phyloP scores from a whole-genome alignment of 1,140 invertebrate genomes.

The Manduca sexta region DNA sequence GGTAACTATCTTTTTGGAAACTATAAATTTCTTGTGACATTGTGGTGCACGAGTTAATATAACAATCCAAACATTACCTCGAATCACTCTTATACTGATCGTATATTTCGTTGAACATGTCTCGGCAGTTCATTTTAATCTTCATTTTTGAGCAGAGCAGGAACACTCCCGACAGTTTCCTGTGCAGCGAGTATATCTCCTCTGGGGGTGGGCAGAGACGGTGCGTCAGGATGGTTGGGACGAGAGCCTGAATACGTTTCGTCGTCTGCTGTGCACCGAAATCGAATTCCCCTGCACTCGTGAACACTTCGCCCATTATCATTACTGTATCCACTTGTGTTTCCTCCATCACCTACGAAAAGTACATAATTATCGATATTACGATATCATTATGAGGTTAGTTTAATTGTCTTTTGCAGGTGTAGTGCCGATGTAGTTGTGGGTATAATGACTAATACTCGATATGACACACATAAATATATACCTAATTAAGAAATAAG shows the following conservation, averaged over 20 bases:
- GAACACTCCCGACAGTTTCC: conserved; percentile 98
- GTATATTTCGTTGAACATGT: conserved; percentile 90
- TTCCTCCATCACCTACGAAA: conserved; percentile 87
- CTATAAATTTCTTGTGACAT: too few relatives aligned
- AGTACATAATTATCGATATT: too few relatives aligned
- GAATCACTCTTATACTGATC: conserved; percentile 74
- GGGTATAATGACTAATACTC: too few relatives aligned
- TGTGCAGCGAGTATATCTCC: conserved; percentile 98
- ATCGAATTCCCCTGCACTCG: conserved; percentile 83
- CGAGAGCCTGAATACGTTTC: conserved; percentile 79
- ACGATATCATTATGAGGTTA: too few relatives aligned
- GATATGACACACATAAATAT: too few relatives aligned
- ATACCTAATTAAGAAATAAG: too few relatives aligned
- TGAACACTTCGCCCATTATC: conserved; percentile 95
- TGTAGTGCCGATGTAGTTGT: too few relatives aligned
- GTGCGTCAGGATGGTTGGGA: conserved; percentile 97
- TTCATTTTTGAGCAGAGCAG: conserved; percentile 94
- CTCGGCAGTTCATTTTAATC: conserved; percentile 88
- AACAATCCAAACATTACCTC: conserved; percentile 7
- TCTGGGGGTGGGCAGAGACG: conserved; percentile 97
- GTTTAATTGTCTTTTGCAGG: too few relatives aligned
- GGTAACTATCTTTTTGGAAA: too few relatives aligned
- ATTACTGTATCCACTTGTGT: conserved; percentile 96
- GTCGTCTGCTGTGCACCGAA: conserved; percentile 90
- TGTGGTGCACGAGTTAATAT: too few relatives aligned